phyloP scores from a whole-genome alignment of 92 coral and sea anemone genomes.

The Porites rus region DNA sequence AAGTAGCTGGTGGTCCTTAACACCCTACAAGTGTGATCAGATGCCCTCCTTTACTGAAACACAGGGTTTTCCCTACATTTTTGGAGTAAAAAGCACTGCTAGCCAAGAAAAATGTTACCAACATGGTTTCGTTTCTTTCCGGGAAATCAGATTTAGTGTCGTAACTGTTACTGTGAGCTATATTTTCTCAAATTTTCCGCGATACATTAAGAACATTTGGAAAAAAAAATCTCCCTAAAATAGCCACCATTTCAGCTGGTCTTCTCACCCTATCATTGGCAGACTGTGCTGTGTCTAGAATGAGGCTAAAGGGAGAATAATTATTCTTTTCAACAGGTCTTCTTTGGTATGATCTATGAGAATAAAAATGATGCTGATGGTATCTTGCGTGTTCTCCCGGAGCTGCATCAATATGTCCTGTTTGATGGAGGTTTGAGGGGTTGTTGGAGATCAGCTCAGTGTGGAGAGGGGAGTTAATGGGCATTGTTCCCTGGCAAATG shows the following conservation, averaged over 20 bases:
- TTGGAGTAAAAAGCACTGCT: not conserved
- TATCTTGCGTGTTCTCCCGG: conserved; percentile 51
- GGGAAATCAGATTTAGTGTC: not conserved
- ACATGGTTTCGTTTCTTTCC: not conserved
- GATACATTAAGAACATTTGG: no score
- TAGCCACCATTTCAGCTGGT: not conserved
- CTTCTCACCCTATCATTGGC: not conserved
- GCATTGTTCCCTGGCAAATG: conserved; percentile 67
- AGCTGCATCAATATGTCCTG: conserved; percentile 65
- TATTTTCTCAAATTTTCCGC: not conserved
- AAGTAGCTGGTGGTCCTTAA: no score
- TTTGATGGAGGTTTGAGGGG: conserved; percentile 61
- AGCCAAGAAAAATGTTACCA: not conserved
- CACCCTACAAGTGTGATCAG: no score
- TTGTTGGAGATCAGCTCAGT: conserved; percentile 73
- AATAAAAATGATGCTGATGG: conserved; percentile 81
- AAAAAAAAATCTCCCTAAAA: no score
- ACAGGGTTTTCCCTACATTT: not conserved
- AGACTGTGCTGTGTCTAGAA: not conserved
- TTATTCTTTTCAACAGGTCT: conserved; percentile 34
- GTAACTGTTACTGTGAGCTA: not conserved
- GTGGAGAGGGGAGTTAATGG: conserved; percentile 73
- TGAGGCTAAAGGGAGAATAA: not conserved
- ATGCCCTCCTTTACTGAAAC: no score
- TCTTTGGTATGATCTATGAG: conserved; percentile 74